phyloP scores from a whole-genome alignment of 2,113 vertebrate species.

The Pica pica region DNA sequence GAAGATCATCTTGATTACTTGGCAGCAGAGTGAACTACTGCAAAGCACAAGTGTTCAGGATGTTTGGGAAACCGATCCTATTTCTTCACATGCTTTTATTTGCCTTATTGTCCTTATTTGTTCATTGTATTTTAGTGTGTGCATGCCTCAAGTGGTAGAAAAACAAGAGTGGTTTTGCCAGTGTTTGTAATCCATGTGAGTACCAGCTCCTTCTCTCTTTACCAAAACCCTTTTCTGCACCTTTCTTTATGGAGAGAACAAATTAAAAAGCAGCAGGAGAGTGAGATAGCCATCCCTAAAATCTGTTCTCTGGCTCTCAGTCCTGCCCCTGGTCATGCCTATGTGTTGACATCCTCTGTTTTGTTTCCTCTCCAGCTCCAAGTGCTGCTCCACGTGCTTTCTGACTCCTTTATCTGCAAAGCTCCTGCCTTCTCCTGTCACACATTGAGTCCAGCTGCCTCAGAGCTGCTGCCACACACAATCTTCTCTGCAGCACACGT shows the following conservation, averaged over 20 bases:
- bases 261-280: background rate
- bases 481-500: background rate
- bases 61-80: background rate
- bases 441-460: background rate
- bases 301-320: background rate
- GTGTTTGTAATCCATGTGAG: background rate
- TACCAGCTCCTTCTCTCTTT: background rate
- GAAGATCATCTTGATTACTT: background rate
- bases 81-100: background rate
- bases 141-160: background rate
- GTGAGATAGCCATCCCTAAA: background rate
- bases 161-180: background rate
- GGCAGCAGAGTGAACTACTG: background rate
- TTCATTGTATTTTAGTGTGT: background rate
- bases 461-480: background rate
- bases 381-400: background rate
- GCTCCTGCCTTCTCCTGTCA: background rate
- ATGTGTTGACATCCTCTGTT: background rate
- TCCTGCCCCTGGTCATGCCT: background rate
- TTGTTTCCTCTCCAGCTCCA: background rate
- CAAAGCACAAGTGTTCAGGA: background rate
- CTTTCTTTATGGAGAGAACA: background rate
- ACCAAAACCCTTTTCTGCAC: background rate
- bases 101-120: background rate
- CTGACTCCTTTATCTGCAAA: background rate